Evolutionary conservation across 2,113 vertebrate species (phyloP), one percentile per base, ranked within the genome.

Genomic region (Odontesthes bonariensis): DNA sequence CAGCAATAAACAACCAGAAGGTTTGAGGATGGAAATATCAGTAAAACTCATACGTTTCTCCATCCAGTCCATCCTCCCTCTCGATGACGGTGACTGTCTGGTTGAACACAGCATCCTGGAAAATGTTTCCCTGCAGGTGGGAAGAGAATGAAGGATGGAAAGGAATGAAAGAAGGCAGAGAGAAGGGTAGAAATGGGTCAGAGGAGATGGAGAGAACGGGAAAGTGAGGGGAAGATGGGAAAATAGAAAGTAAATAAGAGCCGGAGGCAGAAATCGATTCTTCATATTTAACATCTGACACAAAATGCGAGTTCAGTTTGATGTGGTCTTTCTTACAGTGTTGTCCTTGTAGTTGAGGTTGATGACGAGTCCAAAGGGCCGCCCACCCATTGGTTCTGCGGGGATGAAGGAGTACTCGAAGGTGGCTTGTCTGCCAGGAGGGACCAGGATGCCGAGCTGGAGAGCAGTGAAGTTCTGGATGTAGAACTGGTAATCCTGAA

Each of bases 401-500:
- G 98, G 98, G 89, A 99, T 98, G 93, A 99, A 99, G 47, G 98
- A 99, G 47, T 99, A 99, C 89, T 99, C 98, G 49, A 99, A 99
- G 0, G 97, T 98, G 46, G 98, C 98, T 92, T 99, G 98, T 75
- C 93, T 94, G 87, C 95, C 93, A 0, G 96, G 94, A 3, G 96
- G 96, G 46, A 99, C 95, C 12, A 95, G 84, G 0, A 89, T 97
- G 64, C 96, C 96, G 54, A 99, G 92, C 88, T 97, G 95, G 6
- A 99, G 95, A 17, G 98, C 98, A 0, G 98, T 98, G 95, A 99
- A 99, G 92, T 99, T 99, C 95, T 99, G 98, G 89, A 99, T 99
- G 69, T 97, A 99, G 86, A 99, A 99, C 93, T 99, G 98, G 75
- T 97, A 99, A 89, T 99, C 98, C 86, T 93, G 81, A 38, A 0